Percentiles rank a stretch among this genome's conserved stretches.
These are phyloP conservation scores for Sinocyclocheilus anshuiensis DNA, from an alignment of 2,113 vertebrate species.

Conservation along the genomic window DNA sequence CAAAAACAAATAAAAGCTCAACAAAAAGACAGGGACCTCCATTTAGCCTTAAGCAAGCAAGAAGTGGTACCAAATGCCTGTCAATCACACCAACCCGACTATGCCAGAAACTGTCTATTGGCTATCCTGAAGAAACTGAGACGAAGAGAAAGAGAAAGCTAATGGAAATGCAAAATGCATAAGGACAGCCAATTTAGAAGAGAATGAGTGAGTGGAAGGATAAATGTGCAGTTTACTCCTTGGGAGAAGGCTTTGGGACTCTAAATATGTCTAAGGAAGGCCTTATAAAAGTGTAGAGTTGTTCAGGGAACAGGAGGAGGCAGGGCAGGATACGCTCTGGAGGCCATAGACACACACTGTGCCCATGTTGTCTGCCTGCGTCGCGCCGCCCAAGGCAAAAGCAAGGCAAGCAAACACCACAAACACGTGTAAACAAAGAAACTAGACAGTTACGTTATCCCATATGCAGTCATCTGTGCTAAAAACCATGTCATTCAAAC, in stretches of 20 bases:
- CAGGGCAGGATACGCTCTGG: conserved; percentile 28
- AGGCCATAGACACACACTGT: neutral
- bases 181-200: neutral
- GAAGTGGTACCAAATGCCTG: conserved; percentile 32
- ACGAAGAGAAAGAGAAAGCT: neutral
- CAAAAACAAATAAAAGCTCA: conserved; percentile 55
- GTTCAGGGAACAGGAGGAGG: conserved; percentile 16
- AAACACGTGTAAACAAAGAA: conserved; percentile 35
- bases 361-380: conserved; percentile 38
- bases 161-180: conserved; percentile 3
- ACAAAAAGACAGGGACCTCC: conserved; percentile 30
- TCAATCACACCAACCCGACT: conserved; percentile 14
- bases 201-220: neutral
- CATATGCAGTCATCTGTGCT: conserved; percentile 32
- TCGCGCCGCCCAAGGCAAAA: neutral
- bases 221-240: neutral
- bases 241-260: conserved; percentile 5
- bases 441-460: conserved; percentile 3
- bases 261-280: conserved; percentile 35
- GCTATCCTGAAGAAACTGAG: neutral
- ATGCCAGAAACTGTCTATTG: neutral
- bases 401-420: conserved; percentile 5
- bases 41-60: conserved; percentile 52
- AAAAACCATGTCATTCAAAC: conserved; percentile 36
- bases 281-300: neutral